Evolutionary conservation across 2,888 invertebrate species (phyloP).

Genomic region (Crossocerus cetratus): DNA sequence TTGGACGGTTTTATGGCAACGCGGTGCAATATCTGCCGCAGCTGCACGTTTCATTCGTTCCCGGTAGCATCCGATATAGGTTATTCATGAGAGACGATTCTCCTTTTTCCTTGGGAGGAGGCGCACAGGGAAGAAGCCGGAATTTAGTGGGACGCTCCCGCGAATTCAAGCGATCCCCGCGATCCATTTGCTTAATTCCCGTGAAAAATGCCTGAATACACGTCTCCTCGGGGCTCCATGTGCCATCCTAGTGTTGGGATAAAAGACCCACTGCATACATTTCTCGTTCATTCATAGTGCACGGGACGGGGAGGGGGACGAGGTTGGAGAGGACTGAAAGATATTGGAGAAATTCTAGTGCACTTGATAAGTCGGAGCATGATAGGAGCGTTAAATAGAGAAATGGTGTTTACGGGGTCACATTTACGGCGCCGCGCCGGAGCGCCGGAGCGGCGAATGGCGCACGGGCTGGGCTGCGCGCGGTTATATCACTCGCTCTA

Average conservation of each 20-base stretch:
- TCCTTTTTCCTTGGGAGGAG: not conserved
- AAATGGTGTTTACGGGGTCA: no score
- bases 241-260: no score
- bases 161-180: not conserved
- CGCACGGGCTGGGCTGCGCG: no score
- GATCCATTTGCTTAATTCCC: not conserved
- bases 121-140: not conserved
- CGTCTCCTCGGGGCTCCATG: not conserved
- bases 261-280: no score
- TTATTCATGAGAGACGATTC: constrained; percentile 43
- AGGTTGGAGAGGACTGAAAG: no score
- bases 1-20: constrained; percentile 36
- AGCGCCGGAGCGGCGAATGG: no score
- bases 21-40: constrained; percentile 50
- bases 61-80: constrained; percentile 33
- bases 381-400: no score
- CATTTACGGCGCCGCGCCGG: no score
- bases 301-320: no score
- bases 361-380: no score
- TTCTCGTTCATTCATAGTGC: no score
- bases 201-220: not conserved
- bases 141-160: not conserved
- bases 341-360: no score
- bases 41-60: constrained; percentile 56
- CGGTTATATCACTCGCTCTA: constrained; percentile 40